A percentile compares a stretch with the other conserved stretches of the same genome.
These are phyloP conservation scores for Drosophila cardini DNA, from an alignment of 1,140 invertebrate species.

Conservation along the genomic window DNA sequence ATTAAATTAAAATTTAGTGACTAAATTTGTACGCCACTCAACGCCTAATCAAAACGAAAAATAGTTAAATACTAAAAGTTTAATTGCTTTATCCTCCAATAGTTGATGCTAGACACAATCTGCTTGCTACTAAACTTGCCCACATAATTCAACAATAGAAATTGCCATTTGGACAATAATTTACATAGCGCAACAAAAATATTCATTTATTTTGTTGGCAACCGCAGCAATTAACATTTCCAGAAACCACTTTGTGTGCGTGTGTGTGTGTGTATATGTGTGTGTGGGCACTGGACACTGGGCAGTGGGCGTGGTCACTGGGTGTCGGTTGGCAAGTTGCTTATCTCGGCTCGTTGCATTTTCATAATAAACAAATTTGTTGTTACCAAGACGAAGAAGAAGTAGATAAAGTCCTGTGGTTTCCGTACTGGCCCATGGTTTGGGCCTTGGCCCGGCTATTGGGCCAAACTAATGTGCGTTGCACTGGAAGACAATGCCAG, in stretches of 20 bases:
- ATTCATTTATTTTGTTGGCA: slow-evolving; percentile 77
- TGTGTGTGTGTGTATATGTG: slow-evolving; percentile 10
- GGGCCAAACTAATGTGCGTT: slow-evolving; percentile 75
- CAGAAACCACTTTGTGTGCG: slow-evolving; percentile 16
- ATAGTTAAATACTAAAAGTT: no score
- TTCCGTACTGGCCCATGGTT: slow-evolving; percentile 30
- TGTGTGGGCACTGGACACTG: slow-evolving; percentile 1
- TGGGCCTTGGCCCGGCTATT: background rate
- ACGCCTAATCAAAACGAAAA: no score
- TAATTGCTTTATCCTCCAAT: no score
- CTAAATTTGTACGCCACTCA: no score
- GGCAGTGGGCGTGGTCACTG: slow-evolving; percentile 49
- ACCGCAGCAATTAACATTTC: slow-evolving; percentile 77
- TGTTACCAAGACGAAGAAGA: slow-evolving; percentile 40
- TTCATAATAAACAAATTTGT: slow-evolving; percentile 82
- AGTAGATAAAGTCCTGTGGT: slow-evolving; percentile 28
- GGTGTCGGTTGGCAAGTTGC: slow-evolving; percentile 72
- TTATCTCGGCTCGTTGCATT: slow-evolving; percentile 80
- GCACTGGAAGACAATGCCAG: slow-evolving; percentile 75
- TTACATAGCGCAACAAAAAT: slow-evolving; percentile 52
- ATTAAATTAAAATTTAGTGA: no score
- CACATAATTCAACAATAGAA: slow-evolving; percentile 38
- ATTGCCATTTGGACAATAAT: slow-evolving; percentile 34
- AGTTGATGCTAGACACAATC: slow-evolving; percentile 8
- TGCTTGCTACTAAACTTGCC: slow-evolving; percentile 18